Percentiles rank a stretch among this genome's conserved stretches.
Evolutionary conservation across 2,888 invertebrate species (phyloP).

Genomic region (Pantelozetes paolii): DNA sequence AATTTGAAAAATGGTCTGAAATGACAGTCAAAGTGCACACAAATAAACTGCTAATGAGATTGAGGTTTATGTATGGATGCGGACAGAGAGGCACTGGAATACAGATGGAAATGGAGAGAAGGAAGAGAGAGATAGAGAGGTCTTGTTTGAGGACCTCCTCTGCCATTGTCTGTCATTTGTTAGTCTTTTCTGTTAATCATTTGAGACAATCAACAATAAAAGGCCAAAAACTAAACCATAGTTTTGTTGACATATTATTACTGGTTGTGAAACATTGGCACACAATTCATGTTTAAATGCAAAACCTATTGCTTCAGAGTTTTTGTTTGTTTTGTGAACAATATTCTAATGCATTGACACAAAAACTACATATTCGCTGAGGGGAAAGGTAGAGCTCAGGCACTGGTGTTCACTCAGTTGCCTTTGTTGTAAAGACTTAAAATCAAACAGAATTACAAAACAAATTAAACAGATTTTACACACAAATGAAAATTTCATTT

Average conservation of each 20-base stretch:
- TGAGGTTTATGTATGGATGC: not conserved
- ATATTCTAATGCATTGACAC: not conserved
- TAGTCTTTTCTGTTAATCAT: slow-evolving; percentile 15
- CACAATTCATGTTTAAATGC: not conserved
- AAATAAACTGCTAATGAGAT: slow-evolving; percentile 28
- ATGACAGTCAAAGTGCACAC: slow-evolving; percentile 8
- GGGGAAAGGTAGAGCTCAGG: no score
- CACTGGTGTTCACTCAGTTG: no score
- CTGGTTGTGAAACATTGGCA: not conserved
- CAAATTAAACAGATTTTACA: no score
- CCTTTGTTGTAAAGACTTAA: no score
- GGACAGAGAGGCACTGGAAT: not conserved
- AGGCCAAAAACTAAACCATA: slow-evolving; percentile 4
- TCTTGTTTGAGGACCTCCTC: not conserved
- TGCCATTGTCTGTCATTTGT: not conserved
- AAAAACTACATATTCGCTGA: no score
- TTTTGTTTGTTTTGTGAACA: slow-evolving; percentile 11
- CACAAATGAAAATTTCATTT: no score
- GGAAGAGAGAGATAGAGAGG: not conserved
- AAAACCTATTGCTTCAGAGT: not conserved
- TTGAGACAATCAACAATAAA: slow-evolving; percentile 16
- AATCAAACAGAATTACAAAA: no score
- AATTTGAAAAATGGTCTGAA: slow-evolving; percentile 20
- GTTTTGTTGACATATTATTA: slow-evolving; percentile 20
- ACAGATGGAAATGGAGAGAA: not conserved